Evolutionary conservation across 2,113 vertebrate species (phyloP).

Genomic region (Varanus komodoensis): DNA sequence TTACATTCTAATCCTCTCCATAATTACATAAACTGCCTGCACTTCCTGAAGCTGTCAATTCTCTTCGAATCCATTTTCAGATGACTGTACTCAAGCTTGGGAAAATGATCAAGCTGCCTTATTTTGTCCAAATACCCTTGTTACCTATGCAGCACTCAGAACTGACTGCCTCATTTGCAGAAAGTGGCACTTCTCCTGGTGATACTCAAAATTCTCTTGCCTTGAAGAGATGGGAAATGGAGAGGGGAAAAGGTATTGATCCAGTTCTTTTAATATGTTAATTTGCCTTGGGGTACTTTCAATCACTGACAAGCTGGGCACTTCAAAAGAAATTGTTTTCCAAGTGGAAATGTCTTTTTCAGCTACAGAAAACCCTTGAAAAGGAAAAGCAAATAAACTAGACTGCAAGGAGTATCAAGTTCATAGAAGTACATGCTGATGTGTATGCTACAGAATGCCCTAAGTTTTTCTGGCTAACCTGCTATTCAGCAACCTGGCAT

Average conservation of each 20-base stretch:
- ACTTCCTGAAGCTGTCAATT: conserved; percentile 73
- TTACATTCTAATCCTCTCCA: conserved; percentile 77
- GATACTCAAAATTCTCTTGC: conserved; percentile 71
- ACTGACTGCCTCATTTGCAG: conserved; percentile 64
- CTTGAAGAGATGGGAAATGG: conserved; percentile 59
- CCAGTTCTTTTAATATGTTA: conserved; percentile 88
- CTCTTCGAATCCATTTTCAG: conserved; percentile 74
- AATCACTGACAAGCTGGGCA: conserved; percentile 76
- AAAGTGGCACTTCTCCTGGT: conserved; percentile 71
- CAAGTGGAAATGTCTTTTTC: conserved; percentile 78
- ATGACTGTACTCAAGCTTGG: conserved; percentile 60
- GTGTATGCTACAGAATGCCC: background rate
- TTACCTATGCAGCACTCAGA: conserved; percentile 38
- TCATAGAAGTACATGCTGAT: conserved; percentile 47
- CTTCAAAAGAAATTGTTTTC: conserved; percentile 87
- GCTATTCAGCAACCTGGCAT: background rate
- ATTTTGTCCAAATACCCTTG: conserved; percentile 19
- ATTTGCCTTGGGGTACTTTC: conserved; percentile 84
- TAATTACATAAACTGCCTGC: conserved; percentile 69
- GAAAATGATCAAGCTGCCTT: conserved; percentile 67
- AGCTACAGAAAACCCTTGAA: conserved; percentile 70
- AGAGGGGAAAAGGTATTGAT: conserved; percentile 81
- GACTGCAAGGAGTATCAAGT: conserved; percentile 65
- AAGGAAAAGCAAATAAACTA: conserved; percentile 69
- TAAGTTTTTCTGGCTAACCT: background rate